Evolutionary conservation across 2,113 vertebrate species (phyloP), one percentile per base, ranked within the genome.

Genomic region (Cheilinus undulatus): DNA sequence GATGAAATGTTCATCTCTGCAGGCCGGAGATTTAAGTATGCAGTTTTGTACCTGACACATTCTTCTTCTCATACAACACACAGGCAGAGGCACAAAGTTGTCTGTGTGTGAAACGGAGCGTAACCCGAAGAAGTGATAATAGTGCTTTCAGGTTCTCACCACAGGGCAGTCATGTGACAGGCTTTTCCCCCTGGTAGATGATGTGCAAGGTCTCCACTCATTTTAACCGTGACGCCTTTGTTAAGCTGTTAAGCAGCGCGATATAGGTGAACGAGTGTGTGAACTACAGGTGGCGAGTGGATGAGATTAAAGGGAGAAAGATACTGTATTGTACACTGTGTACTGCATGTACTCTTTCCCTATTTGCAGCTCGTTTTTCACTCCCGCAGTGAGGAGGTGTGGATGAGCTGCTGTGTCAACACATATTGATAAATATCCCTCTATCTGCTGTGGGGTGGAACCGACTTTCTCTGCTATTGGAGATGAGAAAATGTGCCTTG

Each of bases 51-150:
- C 2, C 32, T 9, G 19, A 50, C 70, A 53, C 23, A 30, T 30
- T 48, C 4, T 1, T 10, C 3, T 3, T 10, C 26, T 15, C 32
- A n/a, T 20, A 17, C 54, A n/a, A 17, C 23, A 32, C 1, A 27
- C 34, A 14, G 19, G 49, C 28, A 20, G 28, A 32, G 23, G 14
- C 60, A n/a, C 24, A 57, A 45, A 46, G 45, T 32, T 2, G 1
- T 54, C 58, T 19, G 7, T 19, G 43, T 81, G 74, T 85, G 65
- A 77, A 80, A 69, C 48, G n/a, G 50, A 69, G 50, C 54, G 12
- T 13, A 30, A 42, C 40, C 46, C 48, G 49, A 58, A 60, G 28
- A 72, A 24, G 52, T 15, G 13, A 73, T 80, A 77, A 84, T 58
- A 9, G 56, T 32, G 38, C 32, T 75, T 70, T 77, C 20, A 67